These are phyloP conservation scores for Dendroctonus valens DNA, from an alignment of 1,140 invertebrate species.

Conservation along the genomic window DNA sequence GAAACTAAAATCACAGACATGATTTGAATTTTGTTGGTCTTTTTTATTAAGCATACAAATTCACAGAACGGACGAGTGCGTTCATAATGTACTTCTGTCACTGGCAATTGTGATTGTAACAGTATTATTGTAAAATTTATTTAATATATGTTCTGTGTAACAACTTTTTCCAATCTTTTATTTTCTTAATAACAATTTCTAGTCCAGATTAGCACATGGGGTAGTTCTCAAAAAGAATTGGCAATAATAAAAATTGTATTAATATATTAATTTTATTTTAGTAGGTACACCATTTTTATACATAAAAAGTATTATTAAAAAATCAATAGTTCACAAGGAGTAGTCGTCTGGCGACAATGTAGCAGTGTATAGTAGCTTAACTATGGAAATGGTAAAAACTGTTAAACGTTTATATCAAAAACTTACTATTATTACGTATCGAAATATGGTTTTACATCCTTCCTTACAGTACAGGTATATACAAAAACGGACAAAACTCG, in stretches of 20 bases:
- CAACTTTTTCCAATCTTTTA: too few relatives aligned
- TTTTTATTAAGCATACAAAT: too few relatives aligned
- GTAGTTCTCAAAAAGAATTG: not conserved
- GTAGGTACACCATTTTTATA: conserved; percentile 16
- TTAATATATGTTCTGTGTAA: too few relatives aligned
- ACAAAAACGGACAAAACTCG: conserved; percentile 18
- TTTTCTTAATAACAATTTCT: too few relatives aligned
- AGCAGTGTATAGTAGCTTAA: conserved; percentile 8
- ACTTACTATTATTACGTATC: conserved; percentile 9
- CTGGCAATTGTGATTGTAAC: too few relatives aligned
- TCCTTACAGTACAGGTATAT: conserved; percentile 13
- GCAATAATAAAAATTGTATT: not conserved
- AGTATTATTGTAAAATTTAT: too few relatives aligned
- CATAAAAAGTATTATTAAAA: conserved; percentile 28
- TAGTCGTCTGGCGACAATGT: conserved; percentile 14
- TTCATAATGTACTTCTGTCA: too few relatives aligned
- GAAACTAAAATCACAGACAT: too few relatives aligned
- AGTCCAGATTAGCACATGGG: too few relatives aligned
- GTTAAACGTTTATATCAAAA: conserved; percentile 31
- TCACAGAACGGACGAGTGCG: too few relatives aligned
- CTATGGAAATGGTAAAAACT: conserved; percentile 19
- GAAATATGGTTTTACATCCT: conserved; percentile 5
- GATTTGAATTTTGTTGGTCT: too few relatives aligned
- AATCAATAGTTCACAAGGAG: conserved; percentile 24
- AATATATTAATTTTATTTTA: conserved; percentile 34